Evolutionary conservation across 2,113 vertebrate genomes (phyloP).

Genomic region (Setophaga coronata): DNA sequence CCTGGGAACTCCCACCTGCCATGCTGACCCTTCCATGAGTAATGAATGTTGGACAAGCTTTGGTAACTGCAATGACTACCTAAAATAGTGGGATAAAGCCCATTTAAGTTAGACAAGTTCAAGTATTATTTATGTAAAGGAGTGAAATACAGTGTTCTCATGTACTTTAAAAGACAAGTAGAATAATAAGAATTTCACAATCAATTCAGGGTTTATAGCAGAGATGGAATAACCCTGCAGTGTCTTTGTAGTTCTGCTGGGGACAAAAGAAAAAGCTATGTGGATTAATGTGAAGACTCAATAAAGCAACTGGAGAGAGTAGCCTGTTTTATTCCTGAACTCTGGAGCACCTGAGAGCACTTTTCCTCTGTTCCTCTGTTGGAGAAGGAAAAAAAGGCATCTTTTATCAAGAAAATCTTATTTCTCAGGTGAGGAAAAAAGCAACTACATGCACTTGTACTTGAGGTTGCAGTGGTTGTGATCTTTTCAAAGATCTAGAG

Average conservation of each 20-base stretch:
- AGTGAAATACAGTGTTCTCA: neutral
- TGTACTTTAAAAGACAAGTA: neutral
- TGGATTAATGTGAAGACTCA: neutral
- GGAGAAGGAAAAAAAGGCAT: neutral
- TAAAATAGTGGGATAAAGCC: neutral
- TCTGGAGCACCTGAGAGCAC: neutral
- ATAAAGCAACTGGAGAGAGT: neutral
- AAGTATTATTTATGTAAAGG: neutral
- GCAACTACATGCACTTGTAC: neutral
- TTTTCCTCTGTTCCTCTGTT: neutral
- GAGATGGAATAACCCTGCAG: neutral
- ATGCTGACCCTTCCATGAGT: neutral
- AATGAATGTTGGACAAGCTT: neutral
- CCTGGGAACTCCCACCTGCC: neutral
- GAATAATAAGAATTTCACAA: neutral
- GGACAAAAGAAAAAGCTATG: neutral
- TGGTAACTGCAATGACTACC: neutral
- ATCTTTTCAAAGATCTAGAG: neutral
- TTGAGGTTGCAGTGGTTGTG: neutral
- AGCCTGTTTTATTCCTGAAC: neutral
- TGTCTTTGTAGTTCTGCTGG: neutral
- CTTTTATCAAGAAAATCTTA: neutral
- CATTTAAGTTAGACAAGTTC: neutral
- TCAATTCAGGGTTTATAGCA: neutral
- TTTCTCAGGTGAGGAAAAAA: neutral